Evolutionary conservation across 2,888 invertebrate genomes (phyloP), one percentile per base, ranked within the genome.

Genomic region (Drosophila kanekoi): DNA sequence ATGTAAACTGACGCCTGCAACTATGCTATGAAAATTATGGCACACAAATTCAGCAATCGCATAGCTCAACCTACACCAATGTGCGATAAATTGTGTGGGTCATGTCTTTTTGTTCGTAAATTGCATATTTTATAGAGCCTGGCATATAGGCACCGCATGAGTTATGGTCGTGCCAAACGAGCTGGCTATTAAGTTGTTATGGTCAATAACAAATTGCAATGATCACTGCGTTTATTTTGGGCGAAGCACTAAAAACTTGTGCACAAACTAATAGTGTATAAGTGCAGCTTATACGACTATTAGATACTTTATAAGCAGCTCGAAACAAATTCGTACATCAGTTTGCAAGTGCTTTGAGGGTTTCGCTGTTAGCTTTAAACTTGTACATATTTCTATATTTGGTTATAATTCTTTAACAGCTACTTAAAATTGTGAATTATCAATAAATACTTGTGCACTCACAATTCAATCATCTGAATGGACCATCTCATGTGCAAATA

Each of bases 1-100:
- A 35, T 71, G 64, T 65, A 79, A 69, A 33, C 60, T 61, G 67
- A 81, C 72, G 73, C 79, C 64, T 58, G 63, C 51, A 84, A 82
- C 67, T 67, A 69, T 63, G 52, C 78, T 58, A 56, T 59, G 56
- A 62, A 71, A 80, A 71, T 71, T 61, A 77, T 65, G 61, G 54
- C 43, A 56, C n/a, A 44, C 61, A 48, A 48, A 49, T 69, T 64
- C 56, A 18, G 37, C 41, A 44, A 61, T 23, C 23, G 41, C 44
- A 38, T 16, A 32, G 32, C 45, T 16, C 14, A 61, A 33, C 44
- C 52, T 37, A 40, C 51, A 54, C 49, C 45, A 32, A 14, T 40
- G 38, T 13, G 44, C 40, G 14, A 70, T 73, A 57, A 56, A 76
- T 32, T 57, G 40, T 35, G n/a, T 23, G 13, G 23, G 11, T 28